A percentile compares a stretch with the other conserved stretches of the same genome.
Conservation (phyloP, 2,113 vertebrate genomes). For the Engraulis encrasicolus region DNA sequence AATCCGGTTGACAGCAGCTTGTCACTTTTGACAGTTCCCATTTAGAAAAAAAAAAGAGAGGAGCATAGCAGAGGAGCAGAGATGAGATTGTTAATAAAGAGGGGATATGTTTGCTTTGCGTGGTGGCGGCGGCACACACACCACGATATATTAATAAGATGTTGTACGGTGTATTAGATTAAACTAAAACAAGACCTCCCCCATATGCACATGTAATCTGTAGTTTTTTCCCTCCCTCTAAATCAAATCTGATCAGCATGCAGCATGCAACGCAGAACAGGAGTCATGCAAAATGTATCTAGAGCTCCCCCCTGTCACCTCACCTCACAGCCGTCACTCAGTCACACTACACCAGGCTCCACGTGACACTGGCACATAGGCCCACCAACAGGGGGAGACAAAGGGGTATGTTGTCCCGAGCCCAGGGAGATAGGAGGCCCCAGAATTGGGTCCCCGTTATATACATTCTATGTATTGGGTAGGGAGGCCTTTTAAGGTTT, state of each 20-base stretch:
- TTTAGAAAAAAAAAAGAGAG: background rate
- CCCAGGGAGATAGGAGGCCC: too few species aligned
- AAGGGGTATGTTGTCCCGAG: too few species aligned
- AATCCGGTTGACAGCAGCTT: background rate
- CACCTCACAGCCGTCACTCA: slow-evolving; percentile 28
- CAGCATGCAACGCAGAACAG: slow-evolving; percentile 13
- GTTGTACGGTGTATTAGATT: background rate
- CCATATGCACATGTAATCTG: background rate
- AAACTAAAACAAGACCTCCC: background rate
- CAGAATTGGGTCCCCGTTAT: too few species aligned
- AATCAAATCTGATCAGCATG: background rate
- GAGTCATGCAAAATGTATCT: slow-evolving; percentile 34
- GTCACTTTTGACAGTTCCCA: background rate
- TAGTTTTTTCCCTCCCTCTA: background rate
- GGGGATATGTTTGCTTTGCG: background rate
- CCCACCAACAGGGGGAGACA: too few species aligned
- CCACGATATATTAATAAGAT: background rate
- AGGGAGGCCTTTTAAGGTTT: too few species aligned
- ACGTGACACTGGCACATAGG: slow-evolving; percentile 40
- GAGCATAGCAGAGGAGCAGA: too few species aligned
- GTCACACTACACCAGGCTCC: slow-evolving; percentile 23
- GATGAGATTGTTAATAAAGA: background rate
- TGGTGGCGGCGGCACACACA: too few species aligned
- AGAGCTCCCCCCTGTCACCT: slow-evolving; percentile 33
- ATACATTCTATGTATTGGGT: too few species aligned